Evolutionary conservation across 1,140 invertebrate genomes (phyloP).

Genomic region (Drosophila nannoptera): DNA sequence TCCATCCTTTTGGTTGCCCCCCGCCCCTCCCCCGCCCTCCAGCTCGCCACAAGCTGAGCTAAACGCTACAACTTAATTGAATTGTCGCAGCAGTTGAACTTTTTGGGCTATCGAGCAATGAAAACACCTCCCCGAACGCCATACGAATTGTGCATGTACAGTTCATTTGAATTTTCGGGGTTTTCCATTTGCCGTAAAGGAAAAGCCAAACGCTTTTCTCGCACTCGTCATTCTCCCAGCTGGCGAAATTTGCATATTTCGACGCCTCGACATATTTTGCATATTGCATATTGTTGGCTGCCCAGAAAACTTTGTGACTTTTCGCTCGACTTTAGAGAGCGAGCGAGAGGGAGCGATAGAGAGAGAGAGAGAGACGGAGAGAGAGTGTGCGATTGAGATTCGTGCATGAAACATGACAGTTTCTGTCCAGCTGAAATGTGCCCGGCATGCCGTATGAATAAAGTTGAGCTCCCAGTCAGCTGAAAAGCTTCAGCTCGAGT

Average conservation of each 20-base stretch:
- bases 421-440: slow-evolving; percentile 60
- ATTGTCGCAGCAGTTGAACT: slow-evolving; percentile 37
- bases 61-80: slow-evolving; percentile 60
- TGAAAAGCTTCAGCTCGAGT: slow-evolving; percentile 1
- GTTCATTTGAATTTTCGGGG: slow-evolving; percentile 26
- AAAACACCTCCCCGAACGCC: not conserved
- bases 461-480: slow-evolving; percentile 16
- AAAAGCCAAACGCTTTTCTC: not conserved
- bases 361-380: no score
- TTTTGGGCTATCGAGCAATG: not conserved
- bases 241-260: slow-evolving; percentile 40
- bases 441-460: slow-evolving; percentile 55
- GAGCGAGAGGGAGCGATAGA: no score
- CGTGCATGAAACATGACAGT: slow-evolving; percentile 50
- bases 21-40: no score
- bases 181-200: slow-evolving; percentile 15
- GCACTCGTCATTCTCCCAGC: not conserved
- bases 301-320: slow-evolving; percentile 62
- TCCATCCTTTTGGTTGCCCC: no score
- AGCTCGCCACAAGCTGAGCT: slow-evolving; percentile 33
- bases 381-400: not conserved
- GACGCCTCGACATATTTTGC: slow-evolving; percentile 50
- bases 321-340: slow-evolving; percentile 8
- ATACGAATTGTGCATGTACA: slow-evolving; percentile 19
- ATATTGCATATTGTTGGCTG: slow-evolving; percentile 54